These are phyloP conservation scores for Lepus americanus DNA, from an alignment of 2,113 vertebrate genomes.

Conservation along the genomic window DNA sequence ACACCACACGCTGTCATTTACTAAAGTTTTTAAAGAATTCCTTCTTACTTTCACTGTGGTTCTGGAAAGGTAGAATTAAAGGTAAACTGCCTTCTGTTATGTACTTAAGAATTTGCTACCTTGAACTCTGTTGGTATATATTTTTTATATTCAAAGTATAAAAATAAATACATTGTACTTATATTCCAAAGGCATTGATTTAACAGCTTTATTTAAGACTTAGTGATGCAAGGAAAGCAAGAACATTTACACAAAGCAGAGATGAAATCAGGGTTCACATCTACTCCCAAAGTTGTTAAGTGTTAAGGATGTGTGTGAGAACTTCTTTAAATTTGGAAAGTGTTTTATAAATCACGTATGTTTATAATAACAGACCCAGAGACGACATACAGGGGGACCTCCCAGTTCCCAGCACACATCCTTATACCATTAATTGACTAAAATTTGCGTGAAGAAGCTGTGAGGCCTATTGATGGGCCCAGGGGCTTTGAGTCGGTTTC, in stretches of 20 bases:
- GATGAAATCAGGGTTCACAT: neutral
- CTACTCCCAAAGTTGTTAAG: constrained; percentile 21
- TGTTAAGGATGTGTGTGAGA: neutral
- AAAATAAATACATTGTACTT: constrained; percentile 15
- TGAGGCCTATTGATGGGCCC: neutral
- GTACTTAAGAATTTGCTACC: neutral
- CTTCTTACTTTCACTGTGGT: neutral
- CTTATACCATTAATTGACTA: neutral
- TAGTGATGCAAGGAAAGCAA: constrained; percentile 9
- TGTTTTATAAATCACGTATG: neutral
- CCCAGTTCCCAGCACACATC: too few species aligned
- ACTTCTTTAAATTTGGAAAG: neutral
- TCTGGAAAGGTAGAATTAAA: neutral
- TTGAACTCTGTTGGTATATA: neutral
- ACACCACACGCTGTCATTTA: neutral
- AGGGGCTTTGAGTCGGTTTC: neutral
- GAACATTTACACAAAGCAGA: constrained; percentile 53
- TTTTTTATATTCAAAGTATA: constrained; percentile 50
- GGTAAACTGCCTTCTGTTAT: neutral
- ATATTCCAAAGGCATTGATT: neutral
- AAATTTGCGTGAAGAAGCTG: neutral
- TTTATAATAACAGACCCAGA: neutral
- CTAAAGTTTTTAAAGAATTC: neutral
- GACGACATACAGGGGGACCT: neutral
- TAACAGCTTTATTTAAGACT: constrained; percentile 42